phyloP scores from a whole-genome alignment of 2,888 invertebrate genomes.

The Idaea biselata region DNA sequence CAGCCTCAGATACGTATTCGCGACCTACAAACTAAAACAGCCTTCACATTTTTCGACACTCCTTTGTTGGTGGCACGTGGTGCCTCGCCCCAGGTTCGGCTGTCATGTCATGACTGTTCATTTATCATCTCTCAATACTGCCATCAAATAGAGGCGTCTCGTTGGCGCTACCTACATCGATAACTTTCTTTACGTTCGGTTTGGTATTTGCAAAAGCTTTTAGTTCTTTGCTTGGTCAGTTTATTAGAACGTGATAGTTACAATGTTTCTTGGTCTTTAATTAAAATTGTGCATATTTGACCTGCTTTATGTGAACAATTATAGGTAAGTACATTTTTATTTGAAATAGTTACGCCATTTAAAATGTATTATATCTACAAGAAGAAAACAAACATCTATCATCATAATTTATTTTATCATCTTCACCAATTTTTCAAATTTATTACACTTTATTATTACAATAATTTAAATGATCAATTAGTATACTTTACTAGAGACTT shows the following conservation, averaged over 20 bases:
- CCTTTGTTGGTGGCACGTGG: constrained; percentile 74
- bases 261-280: not conserved
- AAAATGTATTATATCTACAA: no score
- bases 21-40: constrained; percentile 78
- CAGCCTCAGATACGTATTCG: constrained; percentile 67
- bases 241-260: not conserved
- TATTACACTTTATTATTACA: constrained; percentile 78
- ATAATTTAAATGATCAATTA: constrained; percentile 79
- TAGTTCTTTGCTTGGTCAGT: not conserved
- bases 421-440: constrained; percentile 78
- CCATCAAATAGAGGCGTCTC: constrained; percentile 68
- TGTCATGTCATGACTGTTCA: constrained; percentile 74
- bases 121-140: constrained; percentile 78
- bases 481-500: constrained; percentile 73
- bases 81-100: constrained; percentile 69
- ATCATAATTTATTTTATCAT: constrained; percentile 79
- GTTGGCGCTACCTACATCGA: constrained; percentile 62
- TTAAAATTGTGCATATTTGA: not conserved
- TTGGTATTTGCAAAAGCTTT: constrained; percentile 15
- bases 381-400: constrained; percentile 53
- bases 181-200: constrained; percentile 34
- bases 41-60: constrained; percentile 77
- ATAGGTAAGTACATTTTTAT: no score
- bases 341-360: no score
- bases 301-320: not conserved